phyloP scores from a whole-genome alignment of 2,797 vertebrate species.

The Sphaeramia orbicularis region DNA sequence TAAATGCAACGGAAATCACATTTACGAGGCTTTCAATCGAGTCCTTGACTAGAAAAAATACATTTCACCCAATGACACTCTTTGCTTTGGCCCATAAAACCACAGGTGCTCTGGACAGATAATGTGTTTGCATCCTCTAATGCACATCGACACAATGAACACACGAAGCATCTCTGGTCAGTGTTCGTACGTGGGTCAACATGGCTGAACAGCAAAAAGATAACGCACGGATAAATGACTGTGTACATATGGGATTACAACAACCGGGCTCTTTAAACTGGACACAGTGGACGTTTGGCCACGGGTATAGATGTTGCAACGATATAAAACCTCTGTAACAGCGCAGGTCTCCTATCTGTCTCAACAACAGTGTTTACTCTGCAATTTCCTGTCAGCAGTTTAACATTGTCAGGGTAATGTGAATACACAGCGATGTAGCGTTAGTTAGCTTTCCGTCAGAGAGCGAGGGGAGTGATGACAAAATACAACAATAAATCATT shows the following conservation, averaged over 20 bases:
- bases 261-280: not conserved
- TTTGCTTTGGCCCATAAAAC: slow-evolving; percentile 24
- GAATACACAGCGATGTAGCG: not conserved
- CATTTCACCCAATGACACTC: not conserved
- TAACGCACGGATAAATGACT: slow-evolving; percentile 23
- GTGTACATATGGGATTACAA: slow-evolving; percentile 32
- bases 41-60: not conserved
- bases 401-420: not conserved
- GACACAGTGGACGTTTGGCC: not conserved
- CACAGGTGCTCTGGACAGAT: slow-evolving; percentile 49
- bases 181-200: slow-evolving; percentile 8
- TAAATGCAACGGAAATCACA: not conserved
- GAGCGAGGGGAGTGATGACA: no score
- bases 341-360: slow-evolving; percentile 44
- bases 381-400: slow-evolving; percentile 18
- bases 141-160: slow-evolving; percentile 2
- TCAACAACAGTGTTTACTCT: slow-evolving; percentile 55
- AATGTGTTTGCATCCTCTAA: slow-evolving; percentile 24
- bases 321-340: slow-evolving; percentile 19
- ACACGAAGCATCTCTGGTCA: slow-evolving; percentile 20
- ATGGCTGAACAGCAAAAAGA: slow-evolving; percentile 56
- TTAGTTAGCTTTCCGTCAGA: not conserved
- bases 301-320: not conserved
- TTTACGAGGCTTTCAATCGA: not conserved
- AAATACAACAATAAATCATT: not conserved